Evolutionary conservation across 2,797 vertebrate species (phyloP), one percentile per base, ranked within the genome.

Genomic region (Argentina silus): DNA sequence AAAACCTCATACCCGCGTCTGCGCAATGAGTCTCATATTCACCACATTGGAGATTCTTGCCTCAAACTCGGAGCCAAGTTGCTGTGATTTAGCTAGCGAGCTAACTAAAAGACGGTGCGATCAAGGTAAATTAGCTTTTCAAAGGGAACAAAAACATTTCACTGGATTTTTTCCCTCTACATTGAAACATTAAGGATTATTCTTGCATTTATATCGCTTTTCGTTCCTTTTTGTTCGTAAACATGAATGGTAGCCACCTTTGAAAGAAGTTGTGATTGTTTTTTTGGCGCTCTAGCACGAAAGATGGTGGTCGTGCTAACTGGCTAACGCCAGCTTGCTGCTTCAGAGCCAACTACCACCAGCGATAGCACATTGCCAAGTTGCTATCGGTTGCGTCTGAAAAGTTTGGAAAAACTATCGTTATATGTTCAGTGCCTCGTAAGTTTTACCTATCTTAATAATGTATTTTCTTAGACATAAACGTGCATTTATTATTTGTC

Each of bases 221-320:
- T 57, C 9, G 6, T 9, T 1, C 63, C 48, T 55, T 72, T 7
- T 51, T 45, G n/a, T 36, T 1, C 36, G 17, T 17, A 2, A 68
- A 75, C 67, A 50, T 14, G 10, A 67, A 69, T 78, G 62, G 76
- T 87, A 85, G 69, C 65, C 43, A 60, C 69, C 66, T 79, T 79
- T 82, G 85, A 67, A 81, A 90, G 82, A 89, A 90, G 90, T 92
- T 92, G 89, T 92, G 90, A 90, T 91, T 92, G 89, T 90, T 91
- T 76, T 86, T 92, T 90, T 88, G 91, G 90, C 89, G 89, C 90
- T 88, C 85, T 83, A 70, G 85, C 78, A 68, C 86, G 89, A 88
- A 90, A 90, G 88, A 90, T 90, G 90, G 90, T 86, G 83, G 72
- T 83, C 76, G 88, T 87, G 87, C 85, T 69, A 78, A 75, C 71